Percentiles rank a stretch among this genome's conserved stretches.
These are phyloP conservation scores for Lacerta viridis DNA, from an alignment of 2,797 vertebrate genomes.

Conservation along the genomic window DNA sequence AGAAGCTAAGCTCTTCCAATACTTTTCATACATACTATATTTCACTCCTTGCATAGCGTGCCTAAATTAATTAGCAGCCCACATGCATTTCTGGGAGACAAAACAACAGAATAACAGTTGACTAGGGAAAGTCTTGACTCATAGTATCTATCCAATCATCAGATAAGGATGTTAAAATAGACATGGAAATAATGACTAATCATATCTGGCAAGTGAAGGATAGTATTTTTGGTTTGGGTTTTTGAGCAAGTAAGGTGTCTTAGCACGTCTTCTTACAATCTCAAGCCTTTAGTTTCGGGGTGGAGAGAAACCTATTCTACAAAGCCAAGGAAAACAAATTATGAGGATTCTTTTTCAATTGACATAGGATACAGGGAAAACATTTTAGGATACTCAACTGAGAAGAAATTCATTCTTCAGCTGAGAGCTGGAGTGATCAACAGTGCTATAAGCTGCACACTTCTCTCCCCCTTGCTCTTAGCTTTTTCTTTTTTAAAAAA, in stretches of 20 bases:
- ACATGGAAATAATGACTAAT: conserved; percentile 17
- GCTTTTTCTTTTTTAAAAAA: no score
- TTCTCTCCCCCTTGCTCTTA: no score
- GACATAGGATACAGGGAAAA: not conserved
- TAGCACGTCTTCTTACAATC: conserved; percentile 5
- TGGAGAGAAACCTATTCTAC: not conserved
- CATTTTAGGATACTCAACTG: not conserved
- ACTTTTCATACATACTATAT: not conserved
- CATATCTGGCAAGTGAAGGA: not conserved
- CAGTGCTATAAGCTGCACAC: no score
- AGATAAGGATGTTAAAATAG: conserved; percentile 17
- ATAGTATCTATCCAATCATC: not conserved
- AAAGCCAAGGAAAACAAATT: conserved; percentile 13
- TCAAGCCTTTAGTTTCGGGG: not conserved
- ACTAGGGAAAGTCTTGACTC: conserved; percentile 1
- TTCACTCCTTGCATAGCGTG: not conserved
- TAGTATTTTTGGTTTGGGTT: not conserved
- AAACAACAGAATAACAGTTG: conserved; percentile 14
- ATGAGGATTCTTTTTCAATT: not conserved
- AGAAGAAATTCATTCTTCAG: not conserved
- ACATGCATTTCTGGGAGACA: conserved; percentile 9
- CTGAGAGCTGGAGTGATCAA: not conserved
- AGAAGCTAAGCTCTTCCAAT: not conserved
- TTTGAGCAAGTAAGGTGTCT: not conserved
- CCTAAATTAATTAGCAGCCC: conserved; percentile 5